Percentiles rank a stretch among this genome's conserved stretches.
Evolutionary conservation across 2,113 vertebrate genomes (phyloP).

Genomic region (Strix aluco): DNA sequence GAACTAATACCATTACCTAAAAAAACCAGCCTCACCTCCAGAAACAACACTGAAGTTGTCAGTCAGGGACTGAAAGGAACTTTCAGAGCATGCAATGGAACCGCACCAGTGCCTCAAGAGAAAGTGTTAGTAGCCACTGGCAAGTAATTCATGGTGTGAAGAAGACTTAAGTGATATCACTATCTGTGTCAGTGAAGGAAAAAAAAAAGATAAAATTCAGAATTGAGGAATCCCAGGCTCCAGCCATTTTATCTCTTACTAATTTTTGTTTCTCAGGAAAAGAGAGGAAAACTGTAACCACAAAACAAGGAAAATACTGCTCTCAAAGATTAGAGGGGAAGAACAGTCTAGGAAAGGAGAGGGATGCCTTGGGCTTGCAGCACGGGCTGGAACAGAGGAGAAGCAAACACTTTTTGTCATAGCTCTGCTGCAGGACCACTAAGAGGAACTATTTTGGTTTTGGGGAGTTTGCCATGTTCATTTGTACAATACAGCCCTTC

Average conservation of each 20-base stretch:
- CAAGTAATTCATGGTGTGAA: rapidly evolving
- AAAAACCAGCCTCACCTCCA: not conserved
- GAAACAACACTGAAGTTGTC: not conserved
- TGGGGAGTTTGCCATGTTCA: not conserved
- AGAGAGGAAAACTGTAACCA: not conserved
- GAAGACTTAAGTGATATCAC: not conserved
- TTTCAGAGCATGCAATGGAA: not conserved
- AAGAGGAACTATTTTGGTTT: not conserved
- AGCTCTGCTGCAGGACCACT: not conserved
- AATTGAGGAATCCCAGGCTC: not conserved
- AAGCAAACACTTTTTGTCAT: not conserved
- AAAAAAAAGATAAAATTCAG: not conserved
- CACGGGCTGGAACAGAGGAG: not conserved
- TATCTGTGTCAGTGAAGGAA: not conserved
- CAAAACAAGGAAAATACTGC: not conserved
- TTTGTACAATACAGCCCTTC: not conserved
- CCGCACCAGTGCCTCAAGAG: not conserved
- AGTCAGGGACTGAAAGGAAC: conserved; percentile 1
- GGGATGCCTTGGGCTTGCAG: not conserved
- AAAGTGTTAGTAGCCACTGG: not conserved
- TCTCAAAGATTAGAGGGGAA: not conserved
- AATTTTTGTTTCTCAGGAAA: not conserved
- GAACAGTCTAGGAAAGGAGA: not conserved
- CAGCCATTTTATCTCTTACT: not conserved
- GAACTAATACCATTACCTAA: not conserved